Percentiles rank a stretch among this genome's conserved stretches.
phyloP scores from a whole-genome alignment of 1,140 invertebrate species.

The Sweltsa coloradensis region DNA sequence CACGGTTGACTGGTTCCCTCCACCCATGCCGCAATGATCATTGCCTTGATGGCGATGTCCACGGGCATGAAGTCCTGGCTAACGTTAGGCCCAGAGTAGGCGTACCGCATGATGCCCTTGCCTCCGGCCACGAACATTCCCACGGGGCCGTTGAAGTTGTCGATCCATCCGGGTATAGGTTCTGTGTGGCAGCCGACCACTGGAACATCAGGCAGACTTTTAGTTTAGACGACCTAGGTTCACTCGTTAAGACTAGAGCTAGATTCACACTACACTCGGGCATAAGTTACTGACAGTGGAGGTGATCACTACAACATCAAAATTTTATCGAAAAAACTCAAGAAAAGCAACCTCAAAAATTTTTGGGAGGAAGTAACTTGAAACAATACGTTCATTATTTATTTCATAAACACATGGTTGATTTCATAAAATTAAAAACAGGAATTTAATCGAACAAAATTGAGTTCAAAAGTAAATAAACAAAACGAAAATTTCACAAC shows the following conservation, averaged over 20 bases:
- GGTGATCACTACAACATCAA: no score
- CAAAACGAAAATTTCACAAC: no score
- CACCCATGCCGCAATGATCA: slow-evolving; percentile 39
- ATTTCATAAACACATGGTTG: no score
- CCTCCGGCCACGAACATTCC: slow-evolving; percentile 46
- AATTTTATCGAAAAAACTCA: no score
- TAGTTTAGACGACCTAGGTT: not conserved
- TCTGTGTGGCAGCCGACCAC: slow-evolving; percentile 47
- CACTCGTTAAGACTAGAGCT: not conserved
- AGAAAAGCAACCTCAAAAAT: no score
- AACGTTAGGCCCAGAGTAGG: slow-evolving; percentile 32
- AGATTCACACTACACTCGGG: no score
- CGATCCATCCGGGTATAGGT: slow-evolving; percentile 48
- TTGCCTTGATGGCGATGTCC: slow-evolving; percentile 41
- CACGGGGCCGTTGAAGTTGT: slow-evolving; percentile 53
- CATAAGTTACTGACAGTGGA: no score
- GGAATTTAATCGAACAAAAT: no score
- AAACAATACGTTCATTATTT: no score
- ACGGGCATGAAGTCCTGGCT: slow-evolving; percentile 44
- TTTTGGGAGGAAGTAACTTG: no score
- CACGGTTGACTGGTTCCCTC: slow-evolving; percentile 19
- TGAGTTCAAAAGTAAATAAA: no score
- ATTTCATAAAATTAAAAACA: no score
- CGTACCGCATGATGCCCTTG: slow-evolving; percentile 41
- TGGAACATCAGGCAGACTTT: not conserved